Conservation (phyloP, 2,113 vertebrate genomes). For the Lagopus leucura region DNA sequence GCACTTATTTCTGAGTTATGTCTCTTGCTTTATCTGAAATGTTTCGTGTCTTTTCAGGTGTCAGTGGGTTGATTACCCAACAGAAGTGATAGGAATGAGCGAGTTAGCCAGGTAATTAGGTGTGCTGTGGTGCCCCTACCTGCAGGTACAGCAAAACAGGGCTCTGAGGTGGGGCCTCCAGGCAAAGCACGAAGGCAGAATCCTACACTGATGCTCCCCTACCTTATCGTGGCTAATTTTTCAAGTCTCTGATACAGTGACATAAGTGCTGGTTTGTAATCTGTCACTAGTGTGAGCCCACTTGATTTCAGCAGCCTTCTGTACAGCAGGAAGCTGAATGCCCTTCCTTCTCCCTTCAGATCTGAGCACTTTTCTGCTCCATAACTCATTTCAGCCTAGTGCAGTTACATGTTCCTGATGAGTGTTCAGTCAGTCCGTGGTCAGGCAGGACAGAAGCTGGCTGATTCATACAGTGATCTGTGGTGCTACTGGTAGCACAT, state of each 20-base stretch:
- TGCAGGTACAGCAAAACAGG: conserved; percentile 34
- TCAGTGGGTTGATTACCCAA: conserved; percentile 68
- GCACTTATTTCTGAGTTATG: neutral
- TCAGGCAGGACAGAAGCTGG: neutral
- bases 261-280: neutral
- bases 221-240: neutral
- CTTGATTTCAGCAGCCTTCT: neutral
- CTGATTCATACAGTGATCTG: neutral
- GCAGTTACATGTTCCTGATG: neutral
- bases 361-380: neutral
- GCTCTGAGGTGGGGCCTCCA: conserved; percentile 22
- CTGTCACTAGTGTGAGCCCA: neutral
- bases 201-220: neutral
- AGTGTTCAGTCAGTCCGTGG: neutral
- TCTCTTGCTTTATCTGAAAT: conserved; percentile 25
- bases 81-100: conserved; percentile 70
- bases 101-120: conserved; percentile 67
- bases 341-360: neutral
- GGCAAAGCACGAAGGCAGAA: neutral
- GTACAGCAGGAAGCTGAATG: neutral
- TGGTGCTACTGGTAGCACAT: neutral
- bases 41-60: conserved; percentile 63
- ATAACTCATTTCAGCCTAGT: neutral
- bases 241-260: conserved; percentile 44
- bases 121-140: conserved; percentile 1